Base-by-base conservation (phyloP, 2,797 vertebrate genomes). In the Coccyzus lansbergi region DNA sequence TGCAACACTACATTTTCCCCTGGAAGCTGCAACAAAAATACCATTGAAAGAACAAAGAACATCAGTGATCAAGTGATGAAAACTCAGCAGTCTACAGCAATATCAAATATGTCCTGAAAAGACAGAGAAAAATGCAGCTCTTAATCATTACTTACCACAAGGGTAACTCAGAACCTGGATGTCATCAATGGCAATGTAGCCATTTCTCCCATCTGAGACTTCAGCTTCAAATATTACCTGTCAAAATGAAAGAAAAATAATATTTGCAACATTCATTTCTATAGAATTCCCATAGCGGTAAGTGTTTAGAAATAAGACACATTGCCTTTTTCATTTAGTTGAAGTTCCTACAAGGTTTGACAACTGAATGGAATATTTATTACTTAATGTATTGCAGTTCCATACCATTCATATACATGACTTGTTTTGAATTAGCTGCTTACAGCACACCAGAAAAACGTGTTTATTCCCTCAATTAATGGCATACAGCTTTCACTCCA, bases 201-300 rank as follows among this genome's bases (percentile, higher is more conserved):
- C 99, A 63, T 97, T 98, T 98, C 99, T 99, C 91, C 98, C 98
- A 96, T 98, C 98, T 85, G 98, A 99, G 93, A 99, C 98, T 96
- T 99, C 99, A 14, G 99, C 99, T 98, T 99, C 99, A 97, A 99
- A 99, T 98, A 99, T 99, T 97, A 99, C 99, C 99, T 99, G 98
- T 96, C 96, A 97, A 86, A 94, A 97, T 51, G 81, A 96, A 98
- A 97, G 33, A 91, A 92, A 94, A 92, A 94, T 97, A 96, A 94
- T 77, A 93, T 97, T 98, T 95, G 94, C 53, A 97, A 92, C 85
- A 88, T 40, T 94, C 81, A 81, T 94, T 97, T 96, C 84, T 82
- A 88, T 72, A 81, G 64, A 94, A 94, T 95, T 92, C 90, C 95
- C 92, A 92, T 7, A 46, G 86, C 76, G 59, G 77, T 89, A 84